Evolutionary conservation across 2,888 invertebrate genomes (phyloP).

Genomic region (Scaeva pyrastri): DNA sequence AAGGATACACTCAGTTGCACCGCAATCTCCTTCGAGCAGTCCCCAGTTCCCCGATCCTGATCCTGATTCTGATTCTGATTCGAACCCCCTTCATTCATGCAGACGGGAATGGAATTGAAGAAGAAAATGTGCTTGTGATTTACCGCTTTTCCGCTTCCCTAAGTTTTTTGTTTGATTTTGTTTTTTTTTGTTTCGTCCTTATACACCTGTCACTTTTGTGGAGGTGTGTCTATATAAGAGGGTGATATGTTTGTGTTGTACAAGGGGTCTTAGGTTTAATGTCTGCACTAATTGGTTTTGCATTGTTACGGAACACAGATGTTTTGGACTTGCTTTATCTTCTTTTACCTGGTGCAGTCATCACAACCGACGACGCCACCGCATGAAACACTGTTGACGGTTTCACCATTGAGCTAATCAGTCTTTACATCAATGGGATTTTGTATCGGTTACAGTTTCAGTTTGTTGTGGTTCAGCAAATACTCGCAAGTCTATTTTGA

Average conservation of each 20-base stretch:
- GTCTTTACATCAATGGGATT: not conserved
- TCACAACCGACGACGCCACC: no score
- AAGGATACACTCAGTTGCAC: constrained; percentile 13
- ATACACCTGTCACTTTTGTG: constrained; percentile 52
- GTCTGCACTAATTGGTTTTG: constrained; percentile 64
- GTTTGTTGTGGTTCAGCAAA: not conserved
- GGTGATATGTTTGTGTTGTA: not conserved
- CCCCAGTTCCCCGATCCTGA: not conserved
- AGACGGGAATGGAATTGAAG: no score
- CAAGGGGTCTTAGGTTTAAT: constrained; percentile 6
- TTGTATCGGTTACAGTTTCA: no score
- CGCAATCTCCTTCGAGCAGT: not conserved
- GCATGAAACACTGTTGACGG: not conserved
- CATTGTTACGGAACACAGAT: constrained; percentile 49
- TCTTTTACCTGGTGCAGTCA: no score
- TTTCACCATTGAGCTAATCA: not conserved
- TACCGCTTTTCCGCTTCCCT: constrained; percentile 36
- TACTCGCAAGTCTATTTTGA: not conserved
- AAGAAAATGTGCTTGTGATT: constrained; percentile 31
- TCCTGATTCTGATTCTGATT: no score
- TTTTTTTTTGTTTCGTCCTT: no score
- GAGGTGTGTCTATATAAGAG: not conserved
- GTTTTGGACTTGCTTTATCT: not conserved
- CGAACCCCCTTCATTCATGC: not conserved
- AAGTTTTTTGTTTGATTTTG: constrained; percentile 34